These are phyloP conservation scores for Syngnathus scovelli DNA, from an alignment of 2,113 vertebrate species.

Conservation along the genomic window DNA sequence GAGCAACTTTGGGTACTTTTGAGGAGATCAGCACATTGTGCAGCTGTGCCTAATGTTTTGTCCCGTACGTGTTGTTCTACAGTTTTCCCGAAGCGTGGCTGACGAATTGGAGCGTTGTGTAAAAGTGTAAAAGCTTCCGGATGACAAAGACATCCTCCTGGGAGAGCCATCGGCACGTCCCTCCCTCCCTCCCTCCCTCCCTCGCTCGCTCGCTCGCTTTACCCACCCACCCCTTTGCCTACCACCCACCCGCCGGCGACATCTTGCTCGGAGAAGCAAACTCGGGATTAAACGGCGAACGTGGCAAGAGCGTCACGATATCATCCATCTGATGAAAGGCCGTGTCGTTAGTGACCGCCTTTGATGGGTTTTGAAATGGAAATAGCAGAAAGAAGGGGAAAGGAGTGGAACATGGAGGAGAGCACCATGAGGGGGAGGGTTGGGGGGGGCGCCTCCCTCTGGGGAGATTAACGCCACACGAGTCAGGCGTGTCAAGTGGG, in stretches of 20 bases:
- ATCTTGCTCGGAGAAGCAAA: slow-evolving; percentile 65
- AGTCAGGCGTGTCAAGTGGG: slow-evolving; percentile 74
- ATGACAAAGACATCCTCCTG: slow-evolving; percentile 63
- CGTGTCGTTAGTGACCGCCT: slow-evolving; percentile 67
- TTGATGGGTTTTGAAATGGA: slow-evolving; percentile 77
- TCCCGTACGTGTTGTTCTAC: not conserved
- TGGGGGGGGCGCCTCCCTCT: slow-evolving; percentile 63
- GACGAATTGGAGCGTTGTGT: slow-evolving; percentile 44
- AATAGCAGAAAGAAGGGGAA: slow-evolving; percentile 57
- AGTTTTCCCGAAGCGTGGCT: slow-evolving; percentile 9
- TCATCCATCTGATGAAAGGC: slow-evolving; percentile 62
- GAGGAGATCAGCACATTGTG: not conserved
- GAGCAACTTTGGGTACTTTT: not conserved
- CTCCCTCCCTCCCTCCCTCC: slow-evolving; percentile 39
- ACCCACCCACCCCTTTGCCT: not conserved
- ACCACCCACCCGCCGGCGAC: slow-evolving; percentile 40
- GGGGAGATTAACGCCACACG: slow-evolving; percentile 69
- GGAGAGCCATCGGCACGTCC: slow-evolving; percentile 57
- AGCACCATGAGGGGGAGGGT: slow-evolving; percentile 45
- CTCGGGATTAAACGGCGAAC: slow-evolving; percentile 59
- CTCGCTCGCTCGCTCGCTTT: not conserved
- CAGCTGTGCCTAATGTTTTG: not conserved
- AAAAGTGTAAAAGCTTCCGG: slow-evolving; percentile 29
- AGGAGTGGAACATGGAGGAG: slow-evolving; percentile 36
- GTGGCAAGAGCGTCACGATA: slow-evolving; percentile 42